Evolutionary conservation across 2,888 invertebrate genomes (phyloP).

Genomic region (Hypena proboscidalis): DNA sequence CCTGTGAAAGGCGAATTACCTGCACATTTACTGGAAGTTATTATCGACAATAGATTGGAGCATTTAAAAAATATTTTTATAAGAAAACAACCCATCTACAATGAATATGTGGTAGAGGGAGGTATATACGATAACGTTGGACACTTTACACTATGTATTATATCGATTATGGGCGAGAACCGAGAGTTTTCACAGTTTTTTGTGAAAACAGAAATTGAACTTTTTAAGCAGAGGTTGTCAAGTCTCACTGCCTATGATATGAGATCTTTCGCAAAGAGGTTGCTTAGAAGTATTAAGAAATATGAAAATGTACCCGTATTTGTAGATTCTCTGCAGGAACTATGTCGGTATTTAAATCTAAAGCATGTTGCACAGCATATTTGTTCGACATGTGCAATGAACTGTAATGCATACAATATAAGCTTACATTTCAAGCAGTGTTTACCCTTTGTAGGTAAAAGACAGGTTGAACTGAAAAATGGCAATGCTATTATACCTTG

Average conservation of each 20-base stretch:
- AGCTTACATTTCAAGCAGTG: conserved; percentile 84
- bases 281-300: conserved; percentile 62
- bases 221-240: conserved; percentile 61
- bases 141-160: conserved; percentile 83
- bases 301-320: conserved; percentile 36
- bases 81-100: conserved; percentile 60
- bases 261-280: conserved; percentile 67
- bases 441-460: conserved; percentile 77
- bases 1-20: conserved; percentile 83
- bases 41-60: conserved; percentile 77
- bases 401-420: conserved; percentile 60
- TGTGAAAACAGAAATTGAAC: conserved; percentile 61
- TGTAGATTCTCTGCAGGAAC: conserved; percentile 53
- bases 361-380: conserved; percentile 69
- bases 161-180: conserved; percentile 60
- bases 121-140: conserved; percentile 85
- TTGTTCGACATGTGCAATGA: conserved; percentile 47
- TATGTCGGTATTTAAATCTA: conserved; percentile 67
- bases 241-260: conserved; percentile 64
- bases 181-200: conserved; percentile 62
- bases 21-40: conserved; percentile 81
- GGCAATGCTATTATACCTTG: conserved; percentile 84
- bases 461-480: conserved; percentile 78
- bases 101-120: conserved; percentile 85
- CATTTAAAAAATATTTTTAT: conserved; percentile 72